Evolutionary conservation across 2,797 vertebrate species (phyloP).

Genomic region (Mus minutoides): DNA sequence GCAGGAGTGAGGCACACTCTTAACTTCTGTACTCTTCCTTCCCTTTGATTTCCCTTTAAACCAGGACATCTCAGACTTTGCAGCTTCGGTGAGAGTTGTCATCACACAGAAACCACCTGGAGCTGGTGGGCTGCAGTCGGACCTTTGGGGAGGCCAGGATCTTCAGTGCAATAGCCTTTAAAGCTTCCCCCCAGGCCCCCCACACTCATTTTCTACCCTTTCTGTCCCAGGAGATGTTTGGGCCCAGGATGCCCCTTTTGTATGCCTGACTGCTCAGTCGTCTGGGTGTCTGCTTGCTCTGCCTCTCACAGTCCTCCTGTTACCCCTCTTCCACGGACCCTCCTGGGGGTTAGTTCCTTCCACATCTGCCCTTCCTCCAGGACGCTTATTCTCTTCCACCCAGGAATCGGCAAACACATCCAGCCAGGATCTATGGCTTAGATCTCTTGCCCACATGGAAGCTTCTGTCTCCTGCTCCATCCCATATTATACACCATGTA

Average conservation of each 20-base stretch:
- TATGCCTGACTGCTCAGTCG: not conserved
- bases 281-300: not conserved
- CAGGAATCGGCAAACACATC: not conserved
- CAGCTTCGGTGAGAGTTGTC: not conserved
- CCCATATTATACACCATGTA: accelerated
- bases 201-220: not conserved
- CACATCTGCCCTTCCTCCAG: not conserved
- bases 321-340: no score
- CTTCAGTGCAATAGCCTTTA: not conserved
- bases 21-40: not conserved
- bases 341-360: not conserved
- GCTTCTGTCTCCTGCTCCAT: not conserved
- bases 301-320: not conserved
- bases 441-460: not conserved
- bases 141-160: not conserved
- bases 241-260: not conserved
- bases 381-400: not conserved
- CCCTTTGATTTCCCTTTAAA: not conserved
- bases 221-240: not conserved
- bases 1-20: not conserved
- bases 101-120: not conserved
- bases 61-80: no score
- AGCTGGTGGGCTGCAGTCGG: not conserved
- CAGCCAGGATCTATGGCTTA: not conserved
- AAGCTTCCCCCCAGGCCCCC: not conserved